Percentiles rank a stretch among this genome's conserved stretches.
phyloP scores from a whole-genome alignment of 1,140 invertebrate genomes.

The Euwallacea fornicatus region DNA sequence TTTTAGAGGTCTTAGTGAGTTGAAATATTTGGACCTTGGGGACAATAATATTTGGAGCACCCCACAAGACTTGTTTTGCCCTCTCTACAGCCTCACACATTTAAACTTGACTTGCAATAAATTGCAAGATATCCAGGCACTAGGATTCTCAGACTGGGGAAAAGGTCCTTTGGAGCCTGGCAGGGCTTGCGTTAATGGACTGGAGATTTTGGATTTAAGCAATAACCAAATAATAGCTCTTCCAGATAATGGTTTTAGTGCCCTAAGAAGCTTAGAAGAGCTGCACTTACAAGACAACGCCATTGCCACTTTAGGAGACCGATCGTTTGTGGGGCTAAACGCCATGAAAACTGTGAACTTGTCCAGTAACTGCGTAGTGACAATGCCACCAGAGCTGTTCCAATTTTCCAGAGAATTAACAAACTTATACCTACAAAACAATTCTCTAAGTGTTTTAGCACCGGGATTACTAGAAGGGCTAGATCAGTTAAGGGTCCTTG shows the following conservation, averaged over 20 bases:
- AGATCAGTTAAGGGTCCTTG: constrained; percentile 73
- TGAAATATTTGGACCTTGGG: constrained; percentile 71
- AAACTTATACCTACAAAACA: constrained; percentile 77
- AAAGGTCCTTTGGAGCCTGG: constrained; percentile 55
- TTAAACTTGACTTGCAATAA: constrained; percentile 79
- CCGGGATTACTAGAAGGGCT: constrained; percentile 75
- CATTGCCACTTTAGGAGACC: constrained; percentile 70
- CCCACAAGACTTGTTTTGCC: constrained; percentile 74
- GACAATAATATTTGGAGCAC: constrained; percentile 81
- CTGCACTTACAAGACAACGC: constrained; percentile 74
- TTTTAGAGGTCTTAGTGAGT: constrained; percentile 67
- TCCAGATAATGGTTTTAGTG: constrained; percentile 69
- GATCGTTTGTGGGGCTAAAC: constrained; percentile 68
- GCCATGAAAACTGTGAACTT: constrained; percentile 71
- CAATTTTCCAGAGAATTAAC: constrained; percentile 66
- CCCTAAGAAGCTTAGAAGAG: constrained; percentile 65
- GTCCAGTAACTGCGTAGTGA: constrained; percentile 74
- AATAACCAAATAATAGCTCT: constrained; percentile 71
- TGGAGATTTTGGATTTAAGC: constrained; percentile 74
- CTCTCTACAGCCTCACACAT: constrained; percentile 66
- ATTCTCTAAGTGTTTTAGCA: constrained; percentile 74
- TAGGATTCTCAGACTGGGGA: constrained; percentile 70
- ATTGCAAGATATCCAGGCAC: constrained; percentile 71
- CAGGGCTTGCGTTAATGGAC: constrained; percentile 63
- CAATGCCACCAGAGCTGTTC: constrained; percentile 74